Conservation (phyloP, 2,113 vertebrate species). For the Pterophyllum scalare region DNA sequence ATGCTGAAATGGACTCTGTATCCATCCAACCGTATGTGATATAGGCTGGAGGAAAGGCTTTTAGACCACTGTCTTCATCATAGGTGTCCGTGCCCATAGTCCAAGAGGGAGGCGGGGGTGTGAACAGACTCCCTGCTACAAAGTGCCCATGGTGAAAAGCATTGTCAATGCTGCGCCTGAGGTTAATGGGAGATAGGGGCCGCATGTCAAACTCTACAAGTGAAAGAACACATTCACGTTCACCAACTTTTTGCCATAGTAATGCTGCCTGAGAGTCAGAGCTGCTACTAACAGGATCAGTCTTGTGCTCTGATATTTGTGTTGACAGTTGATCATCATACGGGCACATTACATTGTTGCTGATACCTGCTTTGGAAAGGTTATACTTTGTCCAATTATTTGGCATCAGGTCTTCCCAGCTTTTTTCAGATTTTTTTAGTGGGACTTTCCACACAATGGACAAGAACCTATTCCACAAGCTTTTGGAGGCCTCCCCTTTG, state of each 20-base stretch:
- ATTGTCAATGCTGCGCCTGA: slow-evolving; percentile 88
- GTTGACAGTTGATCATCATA: slow-evolving; percentile 69
- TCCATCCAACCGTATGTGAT: slow-evolving; percentile 66
- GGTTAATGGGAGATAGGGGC: slow-evolving; percentile 88
- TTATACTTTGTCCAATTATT: slow-evolving; percentile 81
- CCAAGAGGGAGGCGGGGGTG: slow-evolving; percentile 77
- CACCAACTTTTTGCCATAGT: slow-evolving; percentile 69
- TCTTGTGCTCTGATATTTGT: slow-evolving; percentile 39
- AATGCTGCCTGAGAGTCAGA: slow-evolving; percentile 54
- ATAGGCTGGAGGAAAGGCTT: slow-evolving; percentile 35
- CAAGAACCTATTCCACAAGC: slow-evolving; percentile 82
- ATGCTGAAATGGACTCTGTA: slow-evolving; percentile 81
- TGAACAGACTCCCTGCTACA: slow-evolving; percentile 81
- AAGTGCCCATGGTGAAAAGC: slow-evolving; percentile 86
- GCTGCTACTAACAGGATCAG: slow-evolving; percentile 41
- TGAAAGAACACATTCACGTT: slow-evolving; percentile 82
- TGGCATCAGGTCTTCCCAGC: slow-evolving; percentile 81
- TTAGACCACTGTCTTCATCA: neutral
- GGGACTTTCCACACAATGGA: slow-evolving; percentile 74
- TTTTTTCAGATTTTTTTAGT: slow-evolving; percentile 65
- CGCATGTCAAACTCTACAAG: slow-evolving; percentile 86
- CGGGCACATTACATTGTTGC: slow-evolving; percentile 80
- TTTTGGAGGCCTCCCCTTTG: slow-evolving; percentile 26
- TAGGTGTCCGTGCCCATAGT: slow-evolving; percentile 19
- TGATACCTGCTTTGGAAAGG: slow-evolving; percentile 66